Conservation (phyloP, 2,113 vertebrate genomes). For the Platysternon megacephalum region DNA sequence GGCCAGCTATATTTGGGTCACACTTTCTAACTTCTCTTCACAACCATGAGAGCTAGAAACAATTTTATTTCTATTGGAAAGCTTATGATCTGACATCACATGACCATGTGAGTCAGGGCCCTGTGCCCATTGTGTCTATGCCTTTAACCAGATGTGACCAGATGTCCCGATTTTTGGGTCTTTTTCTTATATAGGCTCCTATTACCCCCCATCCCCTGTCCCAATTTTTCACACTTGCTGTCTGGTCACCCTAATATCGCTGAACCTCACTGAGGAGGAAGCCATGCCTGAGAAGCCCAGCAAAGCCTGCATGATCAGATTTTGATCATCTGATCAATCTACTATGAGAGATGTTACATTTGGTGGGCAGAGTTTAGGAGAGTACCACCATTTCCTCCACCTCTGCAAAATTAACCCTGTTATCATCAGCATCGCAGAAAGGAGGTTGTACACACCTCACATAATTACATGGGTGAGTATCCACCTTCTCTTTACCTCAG, state of each 20-base stretch:
- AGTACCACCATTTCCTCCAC: background rate
- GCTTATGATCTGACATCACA: background rate
- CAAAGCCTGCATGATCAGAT: background rate
- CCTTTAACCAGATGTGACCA: too few species aligned
- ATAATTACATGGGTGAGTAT: background rate
- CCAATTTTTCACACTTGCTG: too few species aligned
- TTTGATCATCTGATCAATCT: background rate
- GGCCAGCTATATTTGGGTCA: background rate
- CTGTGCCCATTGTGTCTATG: too few species aligned
- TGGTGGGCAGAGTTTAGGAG: background rate
- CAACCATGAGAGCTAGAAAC: background rate
- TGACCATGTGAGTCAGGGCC: background rate
- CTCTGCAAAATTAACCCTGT: background rate
- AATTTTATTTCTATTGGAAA: background rate
- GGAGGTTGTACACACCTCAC: background rate
- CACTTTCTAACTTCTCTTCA: background rate
- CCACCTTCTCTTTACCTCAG: background rate
- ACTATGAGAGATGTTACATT: background rate
- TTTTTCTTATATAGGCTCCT: too few species aligned
- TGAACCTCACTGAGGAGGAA: background rate
- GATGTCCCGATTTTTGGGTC: too few species aligned
- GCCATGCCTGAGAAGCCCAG: background rate
- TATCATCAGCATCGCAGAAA: background rate
- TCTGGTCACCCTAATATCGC: background rate
- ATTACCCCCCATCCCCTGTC: too few species aligned